These are phyloP conservation scores for Geotria australis DNA, from an alignment of 2,797 vertebrate genomes.

Conservation along the genomic window DNA sequence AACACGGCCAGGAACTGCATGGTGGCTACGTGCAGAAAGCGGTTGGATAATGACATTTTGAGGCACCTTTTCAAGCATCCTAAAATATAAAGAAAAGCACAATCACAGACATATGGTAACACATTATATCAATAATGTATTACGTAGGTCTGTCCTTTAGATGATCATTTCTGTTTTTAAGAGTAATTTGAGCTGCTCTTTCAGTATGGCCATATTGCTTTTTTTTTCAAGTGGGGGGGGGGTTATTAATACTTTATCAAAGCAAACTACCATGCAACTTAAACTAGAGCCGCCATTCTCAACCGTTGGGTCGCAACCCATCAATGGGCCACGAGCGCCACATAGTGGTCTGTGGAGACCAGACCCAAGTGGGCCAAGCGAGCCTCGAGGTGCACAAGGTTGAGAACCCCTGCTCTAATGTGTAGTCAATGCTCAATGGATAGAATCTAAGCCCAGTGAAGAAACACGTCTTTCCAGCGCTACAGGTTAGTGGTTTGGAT, in stretches of 20 bases:
- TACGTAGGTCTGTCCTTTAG: neutral
- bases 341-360: too few species aligned
- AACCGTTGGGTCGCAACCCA: too few species aligned
- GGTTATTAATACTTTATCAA: neutral
- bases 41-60: slow-evolving; percentile 8
- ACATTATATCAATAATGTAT: neutral
- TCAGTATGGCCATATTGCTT: too few species aligned
- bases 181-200: neutral
- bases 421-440: slow-evolving; percentile 1
- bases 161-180: neutral
- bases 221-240: neutral
- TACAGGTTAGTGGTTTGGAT: too few species aligned
- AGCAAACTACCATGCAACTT: neutral
- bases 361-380: too few species aligned
- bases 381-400: too few species aligned
- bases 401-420: too few species aligned
- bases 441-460: too few species aligned
- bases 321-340: too few species aligned
- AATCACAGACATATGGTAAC: neutral
- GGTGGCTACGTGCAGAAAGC: slow-evolving; percentile 17
- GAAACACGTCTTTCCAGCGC: too few species aligned
- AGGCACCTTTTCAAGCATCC: slow-evolving; percentile 31
- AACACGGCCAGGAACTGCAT: slow-evolving; percentile 40
- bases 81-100: slow-evolving; percentile 8
- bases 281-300: too few species aligned